Conservation (phyloP, 2,888 invertebrate species). For the Frankliniella fusca region DNA sequence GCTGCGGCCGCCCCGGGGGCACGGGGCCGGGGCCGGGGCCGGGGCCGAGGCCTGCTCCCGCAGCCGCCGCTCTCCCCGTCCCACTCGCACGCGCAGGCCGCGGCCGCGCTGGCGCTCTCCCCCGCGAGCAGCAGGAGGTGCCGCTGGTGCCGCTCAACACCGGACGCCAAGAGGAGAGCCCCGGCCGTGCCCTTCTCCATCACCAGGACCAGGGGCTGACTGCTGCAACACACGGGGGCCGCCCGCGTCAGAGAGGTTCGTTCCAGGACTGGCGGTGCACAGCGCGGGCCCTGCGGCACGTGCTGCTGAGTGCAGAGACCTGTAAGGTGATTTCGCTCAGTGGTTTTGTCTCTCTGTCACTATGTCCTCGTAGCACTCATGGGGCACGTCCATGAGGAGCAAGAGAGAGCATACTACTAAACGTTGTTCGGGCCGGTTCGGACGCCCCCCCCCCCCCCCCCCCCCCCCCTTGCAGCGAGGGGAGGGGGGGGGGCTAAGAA, state of each 20-base stretch:
- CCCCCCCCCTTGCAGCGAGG: no score
- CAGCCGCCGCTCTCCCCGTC: neutral
- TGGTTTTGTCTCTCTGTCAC: no score
- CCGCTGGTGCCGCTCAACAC: neutral
- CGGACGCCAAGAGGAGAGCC: slow-evolving; percentile 39
- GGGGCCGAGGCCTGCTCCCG: neutral
- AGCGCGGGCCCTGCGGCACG: no score
- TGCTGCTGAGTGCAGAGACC: no score
- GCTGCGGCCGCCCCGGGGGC: slow-evolving; percentile 39
- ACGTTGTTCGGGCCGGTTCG: no score
- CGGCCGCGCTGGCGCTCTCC: neutral
- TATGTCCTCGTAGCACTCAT: no score
- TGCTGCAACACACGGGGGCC: slow-evolving; percentile 42
- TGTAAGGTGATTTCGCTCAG: no score
- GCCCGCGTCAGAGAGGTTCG: slow-evolving; percentile 44
- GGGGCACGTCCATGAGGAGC: no score
- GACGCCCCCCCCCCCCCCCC: no score
- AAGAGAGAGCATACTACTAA: no score
- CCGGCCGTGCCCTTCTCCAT: slow-evolving; percentile 38
- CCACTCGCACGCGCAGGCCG: slow-evolving; percentile 22
- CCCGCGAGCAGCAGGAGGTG: neutral
- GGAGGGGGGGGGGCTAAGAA: no score
- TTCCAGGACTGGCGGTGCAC: neutral
- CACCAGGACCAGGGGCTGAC: slow-evolving; percentile 39
- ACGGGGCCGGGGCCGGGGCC: neutral